Base-by-base conservation (phyloP, 2,888 invertebrate genomes). In the Caenorhabditis zanzibari region DNA sequence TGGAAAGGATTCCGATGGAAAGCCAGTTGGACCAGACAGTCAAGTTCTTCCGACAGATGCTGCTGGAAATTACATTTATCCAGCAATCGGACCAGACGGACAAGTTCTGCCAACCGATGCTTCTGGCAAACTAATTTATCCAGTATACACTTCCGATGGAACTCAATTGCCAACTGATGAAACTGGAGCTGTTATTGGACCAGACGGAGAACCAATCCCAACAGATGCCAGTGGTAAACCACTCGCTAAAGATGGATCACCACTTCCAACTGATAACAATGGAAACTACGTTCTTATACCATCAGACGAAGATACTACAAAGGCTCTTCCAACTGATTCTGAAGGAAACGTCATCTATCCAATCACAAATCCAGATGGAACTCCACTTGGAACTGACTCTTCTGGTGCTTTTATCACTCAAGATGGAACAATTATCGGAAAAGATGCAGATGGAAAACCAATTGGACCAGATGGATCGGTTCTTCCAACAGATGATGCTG, bases 161-260 rank as follows among this genome's bases (percentile, higher is more conserved):
- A 75, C 68, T 32, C 79, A 77, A n/a, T 47, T 85, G 2, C 76
- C 86, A n/a, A 86, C 85, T 22, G 86, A 87, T 44, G 82, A 71
- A 24, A 69, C 74, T 19, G 86, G 84, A 54, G 72, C 63, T 14
- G 52, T 69, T 3, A 64, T 88, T 22, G 86, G 81, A 14, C 80
- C 82, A 0, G 72, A 77, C 16, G 82, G 82, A 10, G 47, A 81
- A 10, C 73, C 85, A 5, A 54, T 82, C 52, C 84, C 86, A 49
- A 88, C 86, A 9, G 88, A 90, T 54, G 52, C 69, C 26, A 68
- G 68, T 22, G 89, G 90, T 16, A 82, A 82, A 35, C 84, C 84
- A 54, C 66, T 82, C 19, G 28, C 19, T 22, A 73, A 73, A 7
- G 87, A 88, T 61, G 84, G 84, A 49, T 71, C 68, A 0, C 52